phyloP scores from a whole-genome alignment of 1,140 invertebrate genomes.

The Batillaria attramentaria region DNA sequence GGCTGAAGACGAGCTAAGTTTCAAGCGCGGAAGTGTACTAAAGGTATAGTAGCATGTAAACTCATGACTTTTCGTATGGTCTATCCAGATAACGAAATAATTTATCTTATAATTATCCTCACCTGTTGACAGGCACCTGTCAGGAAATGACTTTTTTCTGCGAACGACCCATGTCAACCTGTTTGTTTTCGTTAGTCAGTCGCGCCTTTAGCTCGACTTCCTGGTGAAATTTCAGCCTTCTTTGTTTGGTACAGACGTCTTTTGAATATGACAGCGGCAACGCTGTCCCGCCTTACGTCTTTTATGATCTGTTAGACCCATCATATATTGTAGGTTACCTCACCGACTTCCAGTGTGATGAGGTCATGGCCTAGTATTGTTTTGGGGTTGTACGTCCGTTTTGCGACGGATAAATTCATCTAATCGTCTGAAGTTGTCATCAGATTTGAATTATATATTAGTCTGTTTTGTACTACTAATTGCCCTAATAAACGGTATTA shows the following conservation, averaged over 20 bases:
- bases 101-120: neutral
- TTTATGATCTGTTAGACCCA: no score
- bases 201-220: neutral
- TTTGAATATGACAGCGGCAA: no score
- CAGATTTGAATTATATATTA: no score
- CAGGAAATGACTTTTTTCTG: neutral
- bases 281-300: no score
- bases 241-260: neutral
- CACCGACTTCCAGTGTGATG: no score
- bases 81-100: neutral
- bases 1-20: slow-evolving; percentile 98
- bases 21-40: slow-evolving; percentile 92
- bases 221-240: neutral
- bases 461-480: no score
- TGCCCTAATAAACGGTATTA: no score
- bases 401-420: no score
- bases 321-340: no score
- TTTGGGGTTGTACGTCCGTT: no score
- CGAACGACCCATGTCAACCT: slow-evolving; percentile 14
- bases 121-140: neutral
- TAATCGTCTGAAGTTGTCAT: no score
- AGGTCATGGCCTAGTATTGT: no score
- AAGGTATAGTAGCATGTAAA: slow-evolving; percentile 81
- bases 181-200: slow-evolving; percentile 14
- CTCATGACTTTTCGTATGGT: neutral